These are phyloP conservation scores for Nasua narica DNA, from an alignment of 2,797 vertebrate species.

Conservation along the genomic window DNA sequence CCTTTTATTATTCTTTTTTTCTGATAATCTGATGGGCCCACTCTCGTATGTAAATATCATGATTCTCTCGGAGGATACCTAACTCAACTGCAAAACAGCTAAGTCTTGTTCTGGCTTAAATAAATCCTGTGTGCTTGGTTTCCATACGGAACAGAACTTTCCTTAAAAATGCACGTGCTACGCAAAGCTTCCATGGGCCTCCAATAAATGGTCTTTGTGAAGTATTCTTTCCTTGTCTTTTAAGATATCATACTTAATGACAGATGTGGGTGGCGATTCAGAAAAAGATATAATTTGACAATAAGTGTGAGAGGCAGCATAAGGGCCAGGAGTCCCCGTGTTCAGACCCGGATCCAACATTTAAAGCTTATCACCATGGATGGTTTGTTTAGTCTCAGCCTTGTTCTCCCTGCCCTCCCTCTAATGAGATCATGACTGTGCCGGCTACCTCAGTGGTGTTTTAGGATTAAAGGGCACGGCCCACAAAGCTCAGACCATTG, in stretches of 20 bases:
- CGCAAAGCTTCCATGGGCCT: not conserved
- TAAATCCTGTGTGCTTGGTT: not conserved
- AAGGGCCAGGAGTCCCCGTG: not conserved
- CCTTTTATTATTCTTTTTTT: not conserved
- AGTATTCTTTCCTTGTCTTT: not conserved
- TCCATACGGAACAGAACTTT: not conserved
- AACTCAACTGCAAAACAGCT: constrained; percentile 14
- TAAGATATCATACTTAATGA: not conserved
- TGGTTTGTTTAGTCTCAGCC: not conserved
- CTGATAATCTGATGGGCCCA: constrained; percentile 16
- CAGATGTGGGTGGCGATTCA: not conserved
- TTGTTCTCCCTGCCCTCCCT: not conserved
- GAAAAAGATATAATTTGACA: not conserved
- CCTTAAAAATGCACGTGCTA: not conserved
- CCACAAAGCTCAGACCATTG: not conserved
- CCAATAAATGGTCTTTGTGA: not conserved
- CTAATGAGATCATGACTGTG: not conserved
- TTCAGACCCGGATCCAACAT: not conserved
- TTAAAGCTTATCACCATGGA: not conserved
- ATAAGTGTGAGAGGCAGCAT: not conserved
- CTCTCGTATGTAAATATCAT: not conserved
- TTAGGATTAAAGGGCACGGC: not conserved
- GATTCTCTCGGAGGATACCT: constrained; percentile 45
- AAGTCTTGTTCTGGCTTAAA: not conserved
- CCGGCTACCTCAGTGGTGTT: not conserved